Percentiles rank a stretch among this genome's conserved stretches.
Conservation (phyloP, 2,113 vertebrate species). For the Brevimyrus niger region DNA sequence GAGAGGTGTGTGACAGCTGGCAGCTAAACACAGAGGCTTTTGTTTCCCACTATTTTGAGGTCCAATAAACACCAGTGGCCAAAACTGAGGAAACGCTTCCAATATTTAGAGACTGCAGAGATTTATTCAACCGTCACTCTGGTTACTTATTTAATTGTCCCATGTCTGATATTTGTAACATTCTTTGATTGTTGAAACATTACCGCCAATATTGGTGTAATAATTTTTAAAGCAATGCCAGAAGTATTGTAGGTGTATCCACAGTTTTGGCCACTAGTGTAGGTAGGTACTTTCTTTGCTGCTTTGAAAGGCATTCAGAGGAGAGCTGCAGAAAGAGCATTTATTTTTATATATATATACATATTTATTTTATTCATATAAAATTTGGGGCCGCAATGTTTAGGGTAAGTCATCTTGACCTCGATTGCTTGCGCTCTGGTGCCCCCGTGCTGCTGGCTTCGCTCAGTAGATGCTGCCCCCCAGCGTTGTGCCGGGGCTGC, state of each 20-base stretch:
- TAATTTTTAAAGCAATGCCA: not conserved
- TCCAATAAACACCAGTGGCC: not conserved
- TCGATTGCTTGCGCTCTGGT: not conserved
- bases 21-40: not conserved
- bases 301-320: not conserved
- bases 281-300: not conserved
- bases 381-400: not conserved
- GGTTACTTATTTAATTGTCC: not conserved
- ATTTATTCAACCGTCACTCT: not conserved
- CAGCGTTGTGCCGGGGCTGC: not conserved
- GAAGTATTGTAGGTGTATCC: not conserved
- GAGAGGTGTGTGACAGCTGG: not conserved
- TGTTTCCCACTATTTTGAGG: not conserved
- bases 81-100: not conserved
- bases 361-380: not conserved
- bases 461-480: not conserved
- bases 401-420: not conserved
- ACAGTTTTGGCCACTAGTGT: not conserved
- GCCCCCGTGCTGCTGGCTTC: not conserved
- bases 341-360: not conserved
- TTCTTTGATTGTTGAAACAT: not conserved
- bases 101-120: not conserved
- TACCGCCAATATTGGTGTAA: not conserved
- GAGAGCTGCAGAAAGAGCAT: not conserved
- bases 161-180: not conserved